Base-by-base conservation (phyloP, 2,888 invertebrate species). In the Vandiemenella viatica region DNA sequence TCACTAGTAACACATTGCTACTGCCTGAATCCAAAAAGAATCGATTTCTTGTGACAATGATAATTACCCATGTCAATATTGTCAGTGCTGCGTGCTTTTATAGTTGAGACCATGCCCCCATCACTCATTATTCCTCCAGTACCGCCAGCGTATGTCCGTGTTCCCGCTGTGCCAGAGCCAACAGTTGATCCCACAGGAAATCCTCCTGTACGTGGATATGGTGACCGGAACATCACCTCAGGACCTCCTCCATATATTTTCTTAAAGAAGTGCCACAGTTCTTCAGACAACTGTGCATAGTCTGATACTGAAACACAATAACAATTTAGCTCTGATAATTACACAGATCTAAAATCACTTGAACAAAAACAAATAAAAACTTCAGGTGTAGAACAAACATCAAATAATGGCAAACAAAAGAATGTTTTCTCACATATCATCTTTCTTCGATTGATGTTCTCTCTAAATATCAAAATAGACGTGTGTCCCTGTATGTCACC, bases 211-310 rank as follows among this genome's bases (percentile, higher is more conserved):
- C 51, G 40, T n/a, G 49, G 46, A 18, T 43, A 46, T 15, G 52
- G 43, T 38, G 56, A 47, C 19, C 56, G 45, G 16, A 74, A 57
- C 55, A 72, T 63, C 38, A 90, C 73, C 61, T 87, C 88, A 0
- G 93, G 93, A 0, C 93, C 93, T 1, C 93, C 92, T 8, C 88
- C 86, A 63, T 95, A 95, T 46, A 85, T 86, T 52, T 74, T 75
- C 46, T 79, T 75, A 63, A 95, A 83, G 68, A 90, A 92, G 55
- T 79, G 74, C 92, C 93, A 95, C 49, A 88, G 73, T 38, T 83
- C 83, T 58, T 84, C 81, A 56, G 86, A 84, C 41, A 93, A 73
- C 61, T 89, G 87, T 1, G 82, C 83, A 63, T 85, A 85, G 58
- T 77, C 76, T 18, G 74, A 69, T 53, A 69, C 72, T 67, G 55